Percentiles rank a stretch among this genome's conserved stretches.
Conservation (phyloP, 35 echinoderm and acorn worm species). For the Hemicentrotus pulcherrimus region DNA sequence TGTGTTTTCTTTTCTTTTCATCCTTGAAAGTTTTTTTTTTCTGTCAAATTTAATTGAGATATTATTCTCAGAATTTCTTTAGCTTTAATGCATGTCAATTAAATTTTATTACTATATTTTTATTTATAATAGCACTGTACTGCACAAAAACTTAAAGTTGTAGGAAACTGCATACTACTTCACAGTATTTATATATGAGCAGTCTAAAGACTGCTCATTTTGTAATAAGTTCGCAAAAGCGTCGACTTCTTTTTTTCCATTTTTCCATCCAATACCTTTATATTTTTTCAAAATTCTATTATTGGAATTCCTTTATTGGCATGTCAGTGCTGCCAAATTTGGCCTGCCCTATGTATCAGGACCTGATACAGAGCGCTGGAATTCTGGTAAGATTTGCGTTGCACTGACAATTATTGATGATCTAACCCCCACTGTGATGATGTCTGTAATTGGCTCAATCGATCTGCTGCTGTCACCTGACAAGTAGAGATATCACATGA, state of each 20-base stretch:
- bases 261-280: not conserved
- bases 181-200: not conserved
- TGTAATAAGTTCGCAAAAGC: not conserved
- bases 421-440: slow-evolving; percentile 50
- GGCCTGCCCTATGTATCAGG: not conserved
- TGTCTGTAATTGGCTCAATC: slow-evolving; percentile 47
- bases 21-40: not conserved
- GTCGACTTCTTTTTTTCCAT: not conserved
- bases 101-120: not conserved
- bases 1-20: not conserved
- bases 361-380: not conserved
- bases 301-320: not conserved
- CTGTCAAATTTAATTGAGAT: not conserved
- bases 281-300: not conserved
- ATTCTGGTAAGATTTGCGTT: slow-evolving; percentile 35
- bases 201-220: not conserved
- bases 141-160: not conserved
- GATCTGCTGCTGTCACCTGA: not conserved
- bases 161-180: no score
- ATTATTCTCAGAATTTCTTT: not conserved
- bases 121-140: not conserved
- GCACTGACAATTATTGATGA: slow-evolving; percentile 30
- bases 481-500: not conserved
- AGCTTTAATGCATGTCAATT: not conserved
- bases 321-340: not conserved